Evolutionary conservation across 2,797 vertebrate species (phyloP).

Genomic region (Cryptoprocta ferox): DNA sequence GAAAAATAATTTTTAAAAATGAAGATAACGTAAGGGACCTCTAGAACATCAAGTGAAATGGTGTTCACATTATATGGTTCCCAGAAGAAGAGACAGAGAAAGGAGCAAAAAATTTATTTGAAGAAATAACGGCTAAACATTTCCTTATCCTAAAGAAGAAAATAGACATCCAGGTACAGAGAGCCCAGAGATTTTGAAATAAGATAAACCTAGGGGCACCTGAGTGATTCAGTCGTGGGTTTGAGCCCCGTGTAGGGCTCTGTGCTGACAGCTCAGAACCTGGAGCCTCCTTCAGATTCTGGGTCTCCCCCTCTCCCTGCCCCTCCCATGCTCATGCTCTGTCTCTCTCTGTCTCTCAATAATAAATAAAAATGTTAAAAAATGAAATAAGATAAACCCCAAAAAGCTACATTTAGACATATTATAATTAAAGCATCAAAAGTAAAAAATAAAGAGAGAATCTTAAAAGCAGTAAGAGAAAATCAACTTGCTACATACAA

Average conservation of each 20-base stretch:
- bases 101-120: not conserved
- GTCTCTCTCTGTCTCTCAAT: no score
- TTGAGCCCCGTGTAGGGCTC: no score
- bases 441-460: not conserved
- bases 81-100: not conserved
- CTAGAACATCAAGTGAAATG: not conserved
- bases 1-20: not conserved
- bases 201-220: not conserved
- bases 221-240: no score
- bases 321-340: no score
- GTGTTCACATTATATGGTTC: not conserved
- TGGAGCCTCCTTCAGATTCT: no score
- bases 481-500: not conserved
- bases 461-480: not conserved
- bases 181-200: not conserved
- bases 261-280: no score
- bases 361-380: no score
- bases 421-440: not conserved
- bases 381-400: not conserved
- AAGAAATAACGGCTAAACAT: not conserved
- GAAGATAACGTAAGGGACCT: not conserved
- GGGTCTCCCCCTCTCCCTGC: no score
- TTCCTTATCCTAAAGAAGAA: not conserved
- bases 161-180: not conserved
- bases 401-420: not conserved